Conservation (phyloP, 1,140 invertebrate genomes). For the Pteromalus puparum region DNA sequence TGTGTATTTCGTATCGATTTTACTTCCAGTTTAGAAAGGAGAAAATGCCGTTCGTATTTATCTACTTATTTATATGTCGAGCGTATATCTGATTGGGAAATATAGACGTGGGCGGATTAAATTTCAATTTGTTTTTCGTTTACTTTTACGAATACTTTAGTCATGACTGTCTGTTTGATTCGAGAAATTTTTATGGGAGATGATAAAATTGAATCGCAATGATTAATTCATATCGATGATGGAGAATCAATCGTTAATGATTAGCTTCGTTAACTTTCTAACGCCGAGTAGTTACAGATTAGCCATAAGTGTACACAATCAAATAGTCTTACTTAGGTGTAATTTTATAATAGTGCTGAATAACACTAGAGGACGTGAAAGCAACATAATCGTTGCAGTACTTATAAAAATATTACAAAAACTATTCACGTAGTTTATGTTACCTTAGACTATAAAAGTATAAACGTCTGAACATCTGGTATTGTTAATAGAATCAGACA, state of each 20-base stretch:
- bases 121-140: too few relatives aligned
- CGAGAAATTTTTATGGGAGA: too few relatives aligned
- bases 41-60: constrained; percentile 31
- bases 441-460: too few relatives aligned
- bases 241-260: background rate
- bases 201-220: too few relatives aligned
- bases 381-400: too few relatives aligned
- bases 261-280: background rate
- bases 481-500: background rate
- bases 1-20: constrained; percentile 31
- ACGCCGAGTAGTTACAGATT: background rate
- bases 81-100: background rate
- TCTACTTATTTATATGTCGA: background rate
- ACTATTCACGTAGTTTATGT: too few relatives aligned
- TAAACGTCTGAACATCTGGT: too few relatives aligned
- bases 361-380: too few relatives aligned
- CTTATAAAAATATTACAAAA: too few relatives aligned
- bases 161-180: too few relatives aligned
- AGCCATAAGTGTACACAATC: background rate
- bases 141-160: background rate
- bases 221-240: background rate
- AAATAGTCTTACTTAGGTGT: background rate
- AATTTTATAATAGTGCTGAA: background rate
- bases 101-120: background rate
- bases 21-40: constrained; percentile 47